Evolutionary conservation across 30 jellyfish, hydroid and myxozoan species (phyloP).

Genomic region (Phacellophora camtschatica): DNA sequence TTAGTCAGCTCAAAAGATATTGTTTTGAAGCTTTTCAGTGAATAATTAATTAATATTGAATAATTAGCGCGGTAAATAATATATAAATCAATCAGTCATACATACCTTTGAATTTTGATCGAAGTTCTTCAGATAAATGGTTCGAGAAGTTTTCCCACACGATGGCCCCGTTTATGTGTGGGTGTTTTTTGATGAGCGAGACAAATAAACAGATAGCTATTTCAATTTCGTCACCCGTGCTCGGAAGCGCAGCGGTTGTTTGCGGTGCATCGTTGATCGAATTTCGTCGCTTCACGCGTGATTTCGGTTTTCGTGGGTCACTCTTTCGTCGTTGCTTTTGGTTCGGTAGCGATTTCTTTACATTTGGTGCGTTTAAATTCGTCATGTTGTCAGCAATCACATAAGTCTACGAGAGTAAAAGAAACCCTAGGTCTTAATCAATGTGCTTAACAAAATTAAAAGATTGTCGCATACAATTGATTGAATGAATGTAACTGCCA

Average conservation of each 20-base stretch:
- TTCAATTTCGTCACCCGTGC: constrained; percentile 40
- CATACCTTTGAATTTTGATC: constrained; percentile 48
- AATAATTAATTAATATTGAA: too few species aligned
- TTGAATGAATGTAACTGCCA: too few species aligned
- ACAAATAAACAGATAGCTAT: constrained; percentile 39
- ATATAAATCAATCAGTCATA: too few species aligned
- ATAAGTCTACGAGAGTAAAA: background rate
- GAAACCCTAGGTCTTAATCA: too few species aligned
- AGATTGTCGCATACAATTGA: too few species aligned
- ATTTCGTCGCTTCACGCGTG: constrained; percentile 35
- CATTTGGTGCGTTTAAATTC: constrained; percentile 25
- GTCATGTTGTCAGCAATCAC: constrained; percentile 22
- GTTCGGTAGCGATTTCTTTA: constrained; percentile 54
- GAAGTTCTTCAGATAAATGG: constrained; percentile 55
- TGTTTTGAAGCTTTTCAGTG: too few species aligned
- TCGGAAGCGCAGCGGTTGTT: background rate
- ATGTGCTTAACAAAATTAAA: too few species aligned
- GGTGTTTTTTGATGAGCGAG: constrained; percentile 47
- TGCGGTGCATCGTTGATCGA: constrained; percentile 30
- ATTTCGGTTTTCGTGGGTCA: constrained; percentile 57
- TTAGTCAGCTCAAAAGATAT: background rate
- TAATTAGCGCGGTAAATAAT: too few species aligned
- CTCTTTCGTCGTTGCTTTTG: constrained; percentile 60
- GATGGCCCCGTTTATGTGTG: constrained; percentile 39
- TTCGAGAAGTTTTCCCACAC: constrained; percentile 63